These are phyloP conservation scores for Ochropleura plecta DNA, from an alignment of 2,888 invertebrate genomes.

Conservation along the genomic window DNA sequence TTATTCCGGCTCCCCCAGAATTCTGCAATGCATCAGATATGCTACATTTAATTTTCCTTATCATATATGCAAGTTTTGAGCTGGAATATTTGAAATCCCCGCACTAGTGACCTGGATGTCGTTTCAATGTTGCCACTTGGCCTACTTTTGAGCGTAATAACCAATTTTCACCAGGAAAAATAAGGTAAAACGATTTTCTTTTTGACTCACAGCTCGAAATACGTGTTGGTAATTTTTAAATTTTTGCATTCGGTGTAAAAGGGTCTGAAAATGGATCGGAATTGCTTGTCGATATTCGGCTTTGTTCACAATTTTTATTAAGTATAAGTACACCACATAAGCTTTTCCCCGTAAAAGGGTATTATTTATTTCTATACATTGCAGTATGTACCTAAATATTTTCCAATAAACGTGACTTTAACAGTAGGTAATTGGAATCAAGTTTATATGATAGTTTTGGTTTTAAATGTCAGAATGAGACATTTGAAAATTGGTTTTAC, in stretches of 20 bases:
- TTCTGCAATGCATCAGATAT: conserved; percentile 28
- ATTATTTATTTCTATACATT: conserved; percentile 6
- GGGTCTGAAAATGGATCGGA: conserved; percentile 39
- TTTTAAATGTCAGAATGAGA: conserved; percentile 47
- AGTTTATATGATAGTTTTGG: conserved; percentile 53
- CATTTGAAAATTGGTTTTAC: conserved; percentile 46
- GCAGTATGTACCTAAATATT: neutral
- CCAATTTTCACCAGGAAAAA: conserved; percentile 67
- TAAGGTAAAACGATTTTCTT: conserved; percentile 64
- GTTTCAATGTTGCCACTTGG: conserved; percentile 66
- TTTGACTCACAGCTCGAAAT: conserved; percentile 58
- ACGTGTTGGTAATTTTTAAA: conserved; percentile 58
- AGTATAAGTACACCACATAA: neutral
- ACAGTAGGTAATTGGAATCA: conserved; percentile 40
- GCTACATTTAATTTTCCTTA: conserved; percentile 44
- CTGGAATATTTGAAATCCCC: conserved; percentile 60
- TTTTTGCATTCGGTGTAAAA: conserved; percentile 55
- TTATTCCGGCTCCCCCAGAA: conserved; percentile 14
- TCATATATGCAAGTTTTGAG: conserved; percentile 45
- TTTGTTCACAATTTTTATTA: conserved; percentile 42
- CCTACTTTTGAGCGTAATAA: conserved; percentile 65
- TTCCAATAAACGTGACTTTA: conserved; percentile 5
- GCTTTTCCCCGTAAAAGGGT: conserved; percentile 5
- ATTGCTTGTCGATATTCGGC: conserved; percentile 54
- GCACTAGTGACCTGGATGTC: conserved; percentile 61